These are phyloP conservation scores for Anolis sagrei DNA, from an alignment of 2,113 vertebrate genomes.

Conservation along the genomic window DNA sequence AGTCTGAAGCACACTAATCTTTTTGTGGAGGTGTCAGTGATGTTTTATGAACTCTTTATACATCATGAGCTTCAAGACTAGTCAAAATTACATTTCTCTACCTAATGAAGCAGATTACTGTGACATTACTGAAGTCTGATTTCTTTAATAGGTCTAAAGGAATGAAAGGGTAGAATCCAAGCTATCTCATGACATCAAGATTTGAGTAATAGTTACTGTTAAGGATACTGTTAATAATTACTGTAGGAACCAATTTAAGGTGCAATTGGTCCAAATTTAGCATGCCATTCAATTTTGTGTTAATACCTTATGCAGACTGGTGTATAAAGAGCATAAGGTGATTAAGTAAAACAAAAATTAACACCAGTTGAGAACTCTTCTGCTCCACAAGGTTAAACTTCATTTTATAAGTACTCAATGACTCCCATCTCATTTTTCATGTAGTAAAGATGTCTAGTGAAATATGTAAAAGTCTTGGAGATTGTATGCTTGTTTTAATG, in stretches of 20 bases:
- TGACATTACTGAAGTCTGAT: neutral
- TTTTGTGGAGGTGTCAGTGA: constrained; percentile 26
- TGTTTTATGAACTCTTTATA: constrained; percentile 26
- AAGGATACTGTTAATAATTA: neutral
- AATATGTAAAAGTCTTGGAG: neutral
- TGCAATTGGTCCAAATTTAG: constrained; percentile 23
- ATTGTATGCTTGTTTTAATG: too few species aligned
- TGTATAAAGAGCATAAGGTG: neutral
- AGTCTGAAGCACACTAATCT: constrained; percentile 31
- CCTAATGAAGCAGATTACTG: constrained; percentile 16
- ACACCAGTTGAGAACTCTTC: neutral
- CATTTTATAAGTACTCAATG: neutral
- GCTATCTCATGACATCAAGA: constrained; percentile 19
- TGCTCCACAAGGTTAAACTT: neutral
- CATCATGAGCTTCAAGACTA: constrained; percentile 18
- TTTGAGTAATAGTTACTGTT: neutral
- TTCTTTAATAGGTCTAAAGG: neutral
- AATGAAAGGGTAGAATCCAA: neutral
- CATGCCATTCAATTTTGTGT: neutral
- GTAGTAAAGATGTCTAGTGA: neutral
- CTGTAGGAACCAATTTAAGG: neutral
- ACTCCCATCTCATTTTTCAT: neutral
- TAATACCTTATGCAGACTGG: constrained; percentile 7
- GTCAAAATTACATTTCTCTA: constrained; percentile 19
- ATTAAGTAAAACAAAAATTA: constrained; percentile 6